Conservation (phyloP, 2,113 vertebrate species). For the Caranx ignobilis region DNA sequence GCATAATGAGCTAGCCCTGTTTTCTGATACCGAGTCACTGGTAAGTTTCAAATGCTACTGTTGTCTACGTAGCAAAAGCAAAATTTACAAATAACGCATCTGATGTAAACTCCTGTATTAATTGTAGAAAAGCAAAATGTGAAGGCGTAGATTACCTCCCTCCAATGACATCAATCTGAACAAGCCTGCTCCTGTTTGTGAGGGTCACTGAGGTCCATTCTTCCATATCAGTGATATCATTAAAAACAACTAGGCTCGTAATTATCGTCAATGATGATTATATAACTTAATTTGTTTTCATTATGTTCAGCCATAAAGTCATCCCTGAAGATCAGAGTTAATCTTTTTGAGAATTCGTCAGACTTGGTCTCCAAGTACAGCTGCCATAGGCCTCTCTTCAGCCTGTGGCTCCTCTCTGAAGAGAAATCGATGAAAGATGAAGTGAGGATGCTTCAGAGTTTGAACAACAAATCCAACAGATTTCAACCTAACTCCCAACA, state of each 20-base stretch:
- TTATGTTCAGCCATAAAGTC: neutral
- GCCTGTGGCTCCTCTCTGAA: neutral
- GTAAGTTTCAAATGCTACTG: no score
- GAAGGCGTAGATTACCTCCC: no score
- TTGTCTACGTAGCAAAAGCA: no score
- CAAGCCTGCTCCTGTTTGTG: neutral
- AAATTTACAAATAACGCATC: no score
- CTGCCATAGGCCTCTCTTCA: neutral
- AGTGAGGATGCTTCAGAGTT: neutral
- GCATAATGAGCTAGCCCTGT: no score
- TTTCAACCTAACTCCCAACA: neutral
- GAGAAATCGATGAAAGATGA: neutral
- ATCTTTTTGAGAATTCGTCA: neutral
- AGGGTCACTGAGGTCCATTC: neutral
- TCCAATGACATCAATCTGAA: neutral
- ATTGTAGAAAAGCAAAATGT: no score
- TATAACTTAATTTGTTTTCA: neutral
- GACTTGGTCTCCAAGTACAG: neutral
- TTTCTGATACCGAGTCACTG: no score
- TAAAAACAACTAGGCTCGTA: conserved; percentile 2
- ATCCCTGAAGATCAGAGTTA: neutral
- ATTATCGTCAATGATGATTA: neutral
- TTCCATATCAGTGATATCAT: neutral
- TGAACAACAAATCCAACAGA: neutral
- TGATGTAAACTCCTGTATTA: no score